Evolutionary conservation across 2,113 vertebrate species (phyloP), one percentile per base, ranked within the genome.

Genomic region (Rattus rattus): DNA sequence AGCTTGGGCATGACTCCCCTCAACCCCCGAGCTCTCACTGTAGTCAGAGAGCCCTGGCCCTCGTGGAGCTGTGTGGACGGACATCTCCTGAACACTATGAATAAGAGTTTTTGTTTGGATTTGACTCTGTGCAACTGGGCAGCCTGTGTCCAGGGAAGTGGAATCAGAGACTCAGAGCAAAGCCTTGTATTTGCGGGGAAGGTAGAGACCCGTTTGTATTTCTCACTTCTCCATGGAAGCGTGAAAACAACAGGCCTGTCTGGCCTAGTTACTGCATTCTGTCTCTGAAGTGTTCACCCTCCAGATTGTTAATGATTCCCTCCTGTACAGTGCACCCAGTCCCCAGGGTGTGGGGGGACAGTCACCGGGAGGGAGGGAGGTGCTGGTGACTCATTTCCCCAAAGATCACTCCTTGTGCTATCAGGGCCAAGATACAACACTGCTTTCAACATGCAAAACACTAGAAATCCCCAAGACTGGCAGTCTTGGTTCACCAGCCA

Each of bases 261-360:
- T 88, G 94, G 88, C 96, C 97, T 49, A 10, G 79, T 94, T 89
- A 43, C 67, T 39, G 91, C 36, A 24, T 36, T 92, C 94, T 79
- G 84, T 80, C 92, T 84, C 72, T 36, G 83, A 79, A 83, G 91
- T 8, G 33, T 36, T 83, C 12, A 2, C 81, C 91, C 59, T 39
- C 81, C 28, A 43, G 54, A 52, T 91, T 14, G 24, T 72, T 79
- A 54, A 86, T 7, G 88, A 39, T 47, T 76, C 83, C 83, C 73
- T 83, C 36, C 63, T 5, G 47, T 10, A 26, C 88, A 2, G 28
- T 1, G 4, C 1, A 1, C n/a, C 67, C 26, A 7, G 73, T 56
- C 33, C 63, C 2, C 0, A 0, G 70, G 83, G 87, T 49, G 86
- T 20, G 7, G 28, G 86, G 83, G 90, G 75, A 59, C 75, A 84